Percentiles rank a stretch among this genome's conserved stretches.
phyloP scores from a whole-genome alignment of 2,113 vertebrate genomes.

The Ceuthmochares aereus region DNA sequence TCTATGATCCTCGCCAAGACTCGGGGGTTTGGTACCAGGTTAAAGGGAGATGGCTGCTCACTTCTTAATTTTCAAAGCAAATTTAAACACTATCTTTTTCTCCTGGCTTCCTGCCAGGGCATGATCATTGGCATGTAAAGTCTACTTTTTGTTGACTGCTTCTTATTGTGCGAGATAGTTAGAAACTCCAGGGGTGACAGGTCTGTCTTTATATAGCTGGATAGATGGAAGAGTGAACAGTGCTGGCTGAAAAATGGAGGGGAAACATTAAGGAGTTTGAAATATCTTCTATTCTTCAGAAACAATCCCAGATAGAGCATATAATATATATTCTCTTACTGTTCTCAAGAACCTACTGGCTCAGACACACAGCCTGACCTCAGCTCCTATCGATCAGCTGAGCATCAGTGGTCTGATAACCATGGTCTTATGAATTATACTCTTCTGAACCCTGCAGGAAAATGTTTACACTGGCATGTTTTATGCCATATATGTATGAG shows the following conservation, averaged over 20 bases:
- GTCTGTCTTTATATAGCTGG: neutral
- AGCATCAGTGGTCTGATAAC: neutral
- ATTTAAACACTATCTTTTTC: neutral
- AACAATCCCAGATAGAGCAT: neutral
- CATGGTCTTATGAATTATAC: neutral
- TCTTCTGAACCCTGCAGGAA: neutral
- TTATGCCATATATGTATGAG: neutral
- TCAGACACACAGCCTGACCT: neutral
- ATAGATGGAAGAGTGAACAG: neutral
- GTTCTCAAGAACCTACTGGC: neutral
- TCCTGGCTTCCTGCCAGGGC: neutral
- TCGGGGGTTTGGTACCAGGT: neutral
- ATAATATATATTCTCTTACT: neutral
- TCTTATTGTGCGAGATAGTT: neutral
- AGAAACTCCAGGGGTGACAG: neutral
- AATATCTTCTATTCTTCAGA: conserved; percentile 4
- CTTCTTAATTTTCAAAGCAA: neutral
- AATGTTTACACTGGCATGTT: neutral
- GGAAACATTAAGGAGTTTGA: neutral
- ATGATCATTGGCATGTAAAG: neutral
- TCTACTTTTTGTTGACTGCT: neutral
- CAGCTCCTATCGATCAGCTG: neutral
- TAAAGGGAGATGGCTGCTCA: neutral
- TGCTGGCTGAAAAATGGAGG: neutral
- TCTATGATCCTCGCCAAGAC: neutral